Base-by-base conservation (phyloP, 2,888 invertebrate species). In the Coenonympha arcania region DNA sequence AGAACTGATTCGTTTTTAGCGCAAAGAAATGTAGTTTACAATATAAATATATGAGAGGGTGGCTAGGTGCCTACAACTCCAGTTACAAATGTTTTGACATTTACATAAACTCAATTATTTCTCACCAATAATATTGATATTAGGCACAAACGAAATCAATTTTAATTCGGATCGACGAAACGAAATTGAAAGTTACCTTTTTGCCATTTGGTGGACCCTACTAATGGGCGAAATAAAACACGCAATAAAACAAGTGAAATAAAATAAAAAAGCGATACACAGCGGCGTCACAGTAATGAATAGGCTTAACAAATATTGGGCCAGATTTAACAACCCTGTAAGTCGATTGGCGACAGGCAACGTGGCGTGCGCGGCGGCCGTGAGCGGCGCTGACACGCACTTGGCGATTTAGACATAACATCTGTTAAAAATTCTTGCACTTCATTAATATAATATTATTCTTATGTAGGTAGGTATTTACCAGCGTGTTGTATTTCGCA, bases 311-410 rank as follows among this genome's bases (percentile, higher is more conserved):
- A 82, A 84, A 84, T 80, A 84, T 82, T 78, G 75, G 72, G 78
- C 69, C 76, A 79, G 76, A 79, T 82, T 82, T 73, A 79, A 82
- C 81, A 79, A 76, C 75, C 75, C 79, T 85, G 83, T 83, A 83
- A 84, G 79, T 76, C 74, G 83, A 84, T 84, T 83, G 76, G 71
- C 59, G 66, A 66, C 83, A 83, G 82, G 84, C 82, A 62, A 84
- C 62, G 65, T 85, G 65, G 84, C 85, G 83, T 85, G 85, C 54
- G 53, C 24, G 34, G 46, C 42, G 60, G 63, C 68, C 63, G 61
- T 76, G 65, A 70, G 63, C 59, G 37, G 51, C 44, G 57, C 60
- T 57, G 73, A 71, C 73, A 61, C 62, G 71, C 75, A 74, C 71
- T 54, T 59, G 54, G 62, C 66, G 61, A 82, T 81, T 76, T 69